Percentiles rank a stretch among this genome's conserved stretches.
phyloP scores from a whole-genome alignment of 1,140 invertebrate species.

The Hermatobates lingyangjiaoensis region DNA sequence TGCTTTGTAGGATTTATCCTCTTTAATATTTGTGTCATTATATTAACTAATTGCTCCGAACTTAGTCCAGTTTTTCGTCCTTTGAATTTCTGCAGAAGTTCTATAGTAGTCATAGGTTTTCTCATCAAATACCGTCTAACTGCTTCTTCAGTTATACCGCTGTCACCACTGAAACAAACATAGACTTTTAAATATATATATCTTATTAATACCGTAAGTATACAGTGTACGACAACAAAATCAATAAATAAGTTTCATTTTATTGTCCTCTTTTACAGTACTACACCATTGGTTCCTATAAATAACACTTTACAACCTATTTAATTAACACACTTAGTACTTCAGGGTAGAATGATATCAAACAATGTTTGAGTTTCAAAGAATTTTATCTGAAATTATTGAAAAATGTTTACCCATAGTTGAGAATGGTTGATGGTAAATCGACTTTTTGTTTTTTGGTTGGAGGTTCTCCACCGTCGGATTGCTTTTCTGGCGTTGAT shows the following conservation, averaged over 20 bases:
- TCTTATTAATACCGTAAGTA: too few relatives aligned
- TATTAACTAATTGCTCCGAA: constrained; percentile 73
- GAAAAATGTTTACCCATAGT: constrained; percentile 11
- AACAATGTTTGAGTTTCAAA: too few relatives aligned
- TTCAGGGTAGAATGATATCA: too few relatives aligned
- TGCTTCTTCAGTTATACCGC: constrained; percentile 83
- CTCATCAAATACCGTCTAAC: constrained; percentile 80
- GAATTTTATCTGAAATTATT: too few relatives aligned
- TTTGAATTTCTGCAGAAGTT: constrained; percentile 86
- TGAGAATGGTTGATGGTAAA: constrained; percentile 7
- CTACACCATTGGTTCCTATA: too few relatives aligned
- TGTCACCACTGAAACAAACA: constrained; percentile 36
- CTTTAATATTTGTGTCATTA: constrained; percentile 87
- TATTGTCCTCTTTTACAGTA: too few relatives aligned
- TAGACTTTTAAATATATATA: too few relatives aligned
- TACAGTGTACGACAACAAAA: too few relatives aligned
- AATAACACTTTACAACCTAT: too few relatives aligned
- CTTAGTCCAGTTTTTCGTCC: constrained; percentile 80
- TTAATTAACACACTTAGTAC: too few relatives aligned
- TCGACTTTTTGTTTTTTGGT: constrained; percentile 16
- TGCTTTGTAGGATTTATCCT: constrained; percentile 85
- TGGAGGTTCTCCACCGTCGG: constrained; percentile 5
- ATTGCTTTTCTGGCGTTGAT: constrained; percentile 22
- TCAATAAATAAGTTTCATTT: too few relatives aligned
- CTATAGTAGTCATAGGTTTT: constrained; percentile 91